Conservation (phyloP, 2,888 invertebrate genomes). For the Agonopterix subpropinquella region DNA sequence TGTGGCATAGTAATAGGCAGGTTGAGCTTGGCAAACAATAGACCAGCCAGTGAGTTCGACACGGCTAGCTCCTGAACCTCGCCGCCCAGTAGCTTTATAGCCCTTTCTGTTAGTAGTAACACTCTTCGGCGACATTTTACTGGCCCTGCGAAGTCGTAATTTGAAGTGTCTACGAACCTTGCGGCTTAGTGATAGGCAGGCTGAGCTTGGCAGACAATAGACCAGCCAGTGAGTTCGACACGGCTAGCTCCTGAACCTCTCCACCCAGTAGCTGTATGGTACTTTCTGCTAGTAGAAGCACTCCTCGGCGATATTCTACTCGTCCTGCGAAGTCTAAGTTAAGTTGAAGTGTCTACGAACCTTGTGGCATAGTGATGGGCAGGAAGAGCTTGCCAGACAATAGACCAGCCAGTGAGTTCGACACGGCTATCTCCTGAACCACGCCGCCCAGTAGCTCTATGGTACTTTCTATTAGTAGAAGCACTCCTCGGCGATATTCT, state of each 20-base stretch:
- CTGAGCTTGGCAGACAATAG: constrained; percentile 75
- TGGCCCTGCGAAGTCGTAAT: constrained; percentile 76
- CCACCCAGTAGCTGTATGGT: constrained; percentile 81
- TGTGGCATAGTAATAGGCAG: too few relatives aligned
- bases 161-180: constrained; percentile 30
- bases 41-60: constrained; percentile 76
- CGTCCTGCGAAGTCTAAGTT: constrained; percentile 64
- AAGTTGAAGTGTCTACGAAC: constrained; percentile 17
- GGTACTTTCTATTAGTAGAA: constrained; percentile 78
- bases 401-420: constrained; percentile 77
- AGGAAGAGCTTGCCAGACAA: constrained; percentile 75
- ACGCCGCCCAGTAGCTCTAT: constrained; percentile 83
- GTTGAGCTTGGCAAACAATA: constrained; percentile 75
- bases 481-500: constrained; percentile 76
- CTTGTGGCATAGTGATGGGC: constrained; percentile 33
- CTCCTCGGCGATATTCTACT: constrained; percentile 77
- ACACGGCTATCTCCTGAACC: constrained; percentile 76
- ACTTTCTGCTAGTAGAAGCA: constrained; percentile 78
- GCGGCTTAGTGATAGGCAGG: constrained; percentile 38
- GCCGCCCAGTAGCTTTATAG: constrained; percentile 81
- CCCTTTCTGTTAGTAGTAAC: constrained; percentile 77
- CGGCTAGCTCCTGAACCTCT: constrained; percentile 79
- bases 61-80: constrained; percentile 79
- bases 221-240: constrained; percentile 77
- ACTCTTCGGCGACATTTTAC: constrained; percentile 78